Base-by-base conservation (phyloP, 2,797 vertebrate genomes). In the Bovichtus variegatus region DNA sequence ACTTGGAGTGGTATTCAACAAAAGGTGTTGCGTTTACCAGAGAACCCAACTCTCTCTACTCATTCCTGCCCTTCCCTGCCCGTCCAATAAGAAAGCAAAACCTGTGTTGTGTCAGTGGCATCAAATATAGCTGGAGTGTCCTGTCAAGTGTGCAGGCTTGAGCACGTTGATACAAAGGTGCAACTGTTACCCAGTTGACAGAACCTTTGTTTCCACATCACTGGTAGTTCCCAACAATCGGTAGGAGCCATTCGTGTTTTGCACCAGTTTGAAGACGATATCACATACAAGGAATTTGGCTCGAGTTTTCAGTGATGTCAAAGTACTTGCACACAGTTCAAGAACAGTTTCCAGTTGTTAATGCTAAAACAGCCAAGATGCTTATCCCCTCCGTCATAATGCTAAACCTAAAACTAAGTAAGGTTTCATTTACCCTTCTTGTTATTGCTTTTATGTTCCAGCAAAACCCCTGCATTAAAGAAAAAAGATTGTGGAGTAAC, bases 381-480 rank as follows among this genome's bases (percentile, higher is more conserved):
- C 21, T 12, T 15, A 66, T 51, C 16, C 4, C 16, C 16, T 65
- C 21, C 0, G 6, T 29, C 44, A 60, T 51, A 43, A 34, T 65
- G 34, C 10, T 38, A 19, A 51, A 63, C 10, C 9, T 53, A 23
- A 68, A 69, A 34, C 36, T n/a, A 41, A 38, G 3, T n/a, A 27
- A 18, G 21, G 11, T 41, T 43, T 29, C 1, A 19, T 43, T 27
- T 36, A 3, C 44, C 7, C 63, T 72, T 18, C 6, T 63, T 46
- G 41, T 15, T 34, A 13, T 23, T 59, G 18, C 54, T 5, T 47
- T 65, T 74, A 4, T 11, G 54, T 29, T 76, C 9, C 9, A 58
- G 57, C 18, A 67, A 78, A 31, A 57, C 19, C 38, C 15, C 12
- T 40, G n/a, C 57, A 29, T 67, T n/a, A 13, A 53, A 21, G 36